Evolutionary conservation across 2,797 vertebrate species (phyloP), one percentile per base, ranked within the genome.

Genomic region (Enteromius fasciolatus): DNA sequence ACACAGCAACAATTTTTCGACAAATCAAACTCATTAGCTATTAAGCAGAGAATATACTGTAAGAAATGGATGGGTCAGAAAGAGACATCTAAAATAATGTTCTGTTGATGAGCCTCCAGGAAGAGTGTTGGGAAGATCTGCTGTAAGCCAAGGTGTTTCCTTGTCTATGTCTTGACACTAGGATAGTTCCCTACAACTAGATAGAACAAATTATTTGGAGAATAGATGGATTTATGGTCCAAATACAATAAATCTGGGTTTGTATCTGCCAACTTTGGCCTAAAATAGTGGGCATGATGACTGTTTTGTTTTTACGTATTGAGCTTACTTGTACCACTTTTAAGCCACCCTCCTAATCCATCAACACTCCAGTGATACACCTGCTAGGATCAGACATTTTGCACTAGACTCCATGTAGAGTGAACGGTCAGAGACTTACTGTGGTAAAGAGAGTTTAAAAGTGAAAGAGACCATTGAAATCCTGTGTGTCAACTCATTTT

Each of bases 381-480:
- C 54, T 41, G 70, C 69, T 12, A n/a, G 70, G 23, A 59, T 20
- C 59, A 54, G 63, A 44, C 10, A 18, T 79, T n/a, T 67, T 69
- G 17, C n/a, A 75, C 66, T 61, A 52, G 44, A 76, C 68, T 50
- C 25, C 44, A 33, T 59, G 39, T 48, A 11, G 9, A 67, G 17
- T 64, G 41, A 54, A 85, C 46, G 52, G 48, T 61, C 61, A 39
- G 41, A 69, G 48, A 44, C 61, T 77, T 74, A 73, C 67, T 11
- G 39, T 70, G 48, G 63, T 50, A 75, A 70, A 73, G 87, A 91
- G 89, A 90, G 88, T 84, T 81, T 50, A 74, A 57, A 67, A 86
- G 83, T 74, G 84, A 88, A 90, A 90, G 90, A 92, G 90, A 85
- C 86, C 85, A 87, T 88, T 83, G 87, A 91, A 93, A 89, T 86